Conservation (phyloP, 2,113 vertebrate genomes). For the Phainopepla nitens region DNA sequence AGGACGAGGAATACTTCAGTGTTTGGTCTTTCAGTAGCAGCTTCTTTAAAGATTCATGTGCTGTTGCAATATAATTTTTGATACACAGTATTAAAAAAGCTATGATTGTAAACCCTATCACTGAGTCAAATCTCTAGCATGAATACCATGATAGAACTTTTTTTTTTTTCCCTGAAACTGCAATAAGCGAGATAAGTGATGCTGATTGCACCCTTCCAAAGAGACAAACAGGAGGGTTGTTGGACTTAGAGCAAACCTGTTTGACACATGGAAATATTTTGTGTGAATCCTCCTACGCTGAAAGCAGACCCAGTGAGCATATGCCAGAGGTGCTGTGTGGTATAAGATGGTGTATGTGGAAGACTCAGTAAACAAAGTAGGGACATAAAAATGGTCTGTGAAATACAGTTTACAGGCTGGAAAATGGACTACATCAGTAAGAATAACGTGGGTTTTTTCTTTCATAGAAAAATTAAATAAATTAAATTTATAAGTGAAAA, state of each 20-base stretch:
- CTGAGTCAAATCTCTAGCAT: neutral
- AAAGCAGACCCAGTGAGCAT: neutral
- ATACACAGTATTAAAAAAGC: neutral
- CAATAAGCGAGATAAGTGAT: neutral
- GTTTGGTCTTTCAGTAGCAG: neutral
- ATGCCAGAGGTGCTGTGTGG: neutral
- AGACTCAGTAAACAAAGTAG: neutral
- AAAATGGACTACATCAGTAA: neutral
- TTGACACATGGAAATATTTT: neutral
- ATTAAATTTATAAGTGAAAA: neutral
- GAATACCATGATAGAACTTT: neutral
- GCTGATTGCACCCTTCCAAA: neutral
- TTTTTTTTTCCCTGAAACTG: neutral
- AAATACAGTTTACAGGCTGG: neutral
- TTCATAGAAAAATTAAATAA: neutral
- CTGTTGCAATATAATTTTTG: neutral
- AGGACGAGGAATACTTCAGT: neutral
- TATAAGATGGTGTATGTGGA: neutral
- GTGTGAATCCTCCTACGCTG: neutral
- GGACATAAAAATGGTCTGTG: neutral
- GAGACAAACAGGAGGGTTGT: accelerated
- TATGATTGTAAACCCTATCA: neutral
- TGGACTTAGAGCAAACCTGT: accelerated
- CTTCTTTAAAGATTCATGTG: neutral
- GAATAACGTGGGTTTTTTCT: neutral